Percentiles rank a stretch among this genome's conserved stretches.
Evolutionary conservation across 2,888 invertebrate species (phyloP).

Genomic region (Itoplectis maculator): DNA sequence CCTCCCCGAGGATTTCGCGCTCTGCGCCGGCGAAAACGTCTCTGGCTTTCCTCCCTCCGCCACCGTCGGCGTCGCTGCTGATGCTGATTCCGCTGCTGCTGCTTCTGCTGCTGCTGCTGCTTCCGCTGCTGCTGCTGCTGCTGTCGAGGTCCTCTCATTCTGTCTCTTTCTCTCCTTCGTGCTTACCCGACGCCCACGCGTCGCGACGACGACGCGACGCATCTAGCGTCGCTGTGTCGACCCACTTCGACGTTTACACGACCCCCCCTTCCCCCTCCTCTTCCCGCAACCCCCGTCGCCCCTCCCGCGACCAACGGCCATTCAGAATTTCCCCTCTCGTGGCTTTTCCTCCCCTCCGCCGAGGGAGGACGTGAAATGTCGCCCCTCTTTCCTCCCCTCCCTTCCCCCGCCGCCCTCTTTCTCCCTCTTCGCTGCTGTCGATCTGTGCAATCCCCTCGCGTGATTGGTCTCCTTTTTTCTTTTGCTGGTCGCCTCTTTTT

Average conservation of each 20-base stretch:
- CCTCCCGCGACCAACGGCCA: slow-evolving; percentile 51
- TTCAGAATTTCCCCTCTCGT: slow-evolving; percentile 64
- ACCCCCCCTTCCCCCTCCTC: slow-evolving; percentile 10
- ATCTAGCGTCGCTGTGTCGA: slow-evolving; percentile 56
- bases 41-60: slow-evolving; percentile 23
- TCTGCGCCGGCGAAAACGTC: slow-evolving; percentile 18
- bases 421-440: not conserved
- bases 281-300: no score
- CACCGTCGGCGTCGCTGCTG: slow-evolving; percentile 56
- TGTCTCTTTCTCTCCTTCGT: no score
- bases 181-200: slow-evolving; percentile 79
- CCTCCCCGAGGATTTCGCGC: slow-evolving; percentile 41
- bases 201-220: slow-evolving; percentile 69
- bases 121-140: slow-evolving; percentile 72
- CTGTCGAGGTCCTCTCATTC: slow-evolving; percentile 38
- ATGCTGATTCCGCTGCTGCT: slow-evolving; percentile 68
- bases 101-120: slow-evolving; percentile 65
- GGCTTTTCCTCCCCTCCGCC: slow-evolving; percentile 1
- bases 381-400: slow-evolving; percentile 1
- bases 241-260: slow-evolving; percentile 58
- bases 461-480: slow-evolving; percentile 7
- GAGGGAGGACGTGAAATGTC: not conserved
- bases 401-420: not conserved
- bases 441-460: not conserved
- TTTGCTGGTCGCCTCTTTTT: slow-evolving; percentile 18